A percentile compares a stretch with the other conserved stretches of the same genome.
Conservation (phyloP, 2,113 vertebrate genomes). For the Dolichotis patagonum region DNA sequence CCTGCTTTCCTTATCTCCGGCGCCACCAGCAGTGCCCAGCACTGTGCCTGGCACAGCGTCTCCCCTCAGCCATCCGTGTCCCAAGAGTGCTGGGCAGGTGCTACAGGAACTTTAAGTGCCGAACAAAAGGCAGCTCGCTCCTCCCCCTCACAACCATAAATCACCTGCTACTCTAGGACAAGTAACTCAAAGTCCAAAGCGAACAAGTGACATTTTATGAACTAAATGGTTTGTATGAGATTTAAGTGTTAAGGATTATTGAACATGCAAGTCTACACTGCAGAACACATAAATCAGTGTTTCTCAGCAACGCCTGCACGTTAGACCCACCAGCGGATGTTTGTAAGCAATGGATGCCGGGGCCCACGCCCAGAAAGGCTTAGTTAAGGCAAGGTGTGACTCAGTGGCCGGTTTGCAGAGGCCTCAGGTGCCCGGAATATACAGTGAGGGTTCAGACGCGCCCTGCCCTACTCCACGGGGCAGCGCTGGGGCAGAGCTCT, state of each 20-base stretch:
- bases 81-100: not conserved
- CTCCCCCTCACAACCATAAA: not conserved
- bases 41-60: too few species aligned
- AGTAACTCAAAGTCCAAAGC: not conserved
- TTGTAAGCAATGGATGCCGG: not conserved
- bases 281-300: not conserved
- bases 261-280: not conserved
- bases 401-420: not conserved
- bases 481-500: not conserved
- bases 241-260: conserved; percentile 9
- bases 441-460: not conserved
- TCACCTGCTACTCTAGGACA: not conserved
- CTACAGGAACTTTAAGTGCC: not conserved
- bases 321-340: not conserved
- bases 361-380: not conserved
- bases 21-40: too few species aligned
- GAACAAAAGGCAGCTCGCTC: not conserved
- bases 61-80: not conserved
- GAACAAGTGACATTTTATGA: conserved; percentile 29
- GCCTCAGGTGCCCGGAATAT: not conserved
- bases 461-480: not conserved
- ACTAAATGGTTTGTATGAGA: not conserved
- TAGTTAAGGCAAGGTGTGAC: not conserved
- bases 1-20: not conserved
- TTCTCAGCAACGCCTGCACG: not conserved